Conservation (phyloP, 2,797 vertebrate species). For the Gymnothorax javanicus region DNA sequence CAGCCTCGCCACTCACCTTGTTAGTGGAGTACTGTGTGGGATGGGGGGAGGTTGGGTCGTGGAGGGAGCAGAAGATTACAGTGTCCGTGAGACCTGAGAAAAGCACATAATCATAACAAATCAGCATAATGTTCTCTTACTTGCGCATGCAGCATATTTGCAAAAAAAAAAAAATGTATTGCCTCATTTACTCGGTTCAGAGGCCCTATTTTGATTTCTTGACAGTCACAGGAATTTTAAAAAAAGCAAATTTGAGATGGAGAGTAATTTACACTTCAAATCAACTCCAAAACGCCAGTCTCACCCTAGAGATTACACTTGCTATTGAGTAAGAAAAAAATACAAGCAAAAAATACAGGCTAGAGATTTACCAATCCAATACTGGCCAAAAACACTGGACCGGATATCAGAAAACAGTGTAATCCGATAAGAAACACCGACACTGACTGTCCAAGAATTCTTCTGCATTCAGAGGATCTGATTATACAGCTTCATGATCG, state of each 20-base stretch:
- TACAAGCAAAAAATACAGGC: too few species aligned
- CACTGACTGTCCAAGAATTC: too few species aligned
- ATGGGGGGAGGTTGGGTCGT: constrained; percentile 75
- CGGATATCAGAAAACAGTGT: too few species aligned
- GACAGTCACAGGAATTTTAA: neutral
- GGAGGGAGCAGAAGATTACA: constrained; percentile 86
- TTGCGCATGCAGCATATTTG: neutral
- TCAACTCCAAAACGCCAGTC: neutral
- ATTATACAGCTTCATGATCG: too few species aligned
- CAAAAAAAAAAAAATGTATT: neutral
- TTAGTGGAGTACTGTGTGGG: constrained; percentile 87
- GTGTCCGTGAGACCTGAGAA: constrained; percentile 83
- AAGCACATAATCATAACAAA: neutral
- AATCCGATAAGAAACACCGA: too few species aligned
- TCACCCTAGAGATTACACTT: neutral
- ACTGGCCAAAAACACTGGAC: too few species aligned
- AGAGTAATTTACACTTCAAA: neutral
- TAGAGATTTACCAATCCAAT: too few species aligned
- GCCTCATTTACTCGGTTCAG: neutral
- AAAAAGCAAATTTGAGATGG: neutral
- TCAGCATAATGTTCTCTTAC: neutral
- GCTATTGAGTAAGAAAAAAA: neutral
- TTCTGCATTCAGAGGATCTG: too few species aligned
- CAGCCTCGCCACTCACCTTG: constrained; percentile 76
- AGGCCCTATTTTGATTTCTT: neutral